phyloP scores from a whole-genome alignment of 2,113 vertebrate species.

The Vulpes ferrilata region DNA sequence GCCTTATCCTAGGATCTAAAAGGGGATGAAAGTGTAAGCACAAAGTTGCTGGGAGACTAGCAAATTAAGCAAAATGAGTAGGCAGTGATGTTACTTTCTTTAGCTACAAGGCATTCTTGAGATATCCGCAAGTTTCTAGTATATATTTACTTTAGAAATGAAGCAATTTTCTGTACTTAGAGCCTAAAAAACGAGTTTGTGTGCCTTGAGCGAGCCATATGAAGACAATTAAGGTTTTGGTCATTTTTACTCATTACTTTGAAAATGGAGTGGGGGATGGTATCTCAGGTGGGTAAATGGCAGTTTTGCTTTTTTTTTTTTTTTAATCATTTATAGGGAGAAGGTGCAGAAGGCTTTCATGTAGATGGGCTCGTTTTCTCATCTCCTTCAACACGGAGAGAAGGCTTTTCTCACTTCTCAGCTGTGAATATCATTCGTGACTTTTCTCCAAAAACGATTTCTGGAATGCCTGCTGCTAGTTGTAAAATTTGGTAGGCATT shows the following conservation, averaged over 20 bases:
- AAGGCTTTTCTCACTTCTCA: background rate
- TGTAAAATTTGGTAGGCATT: background rate
- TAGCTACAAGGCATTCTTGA: slow-evolving; percentile 69
- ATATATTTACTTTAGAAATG: slow-evolving; percentile 64
- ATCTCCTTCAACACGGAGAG: background rate
- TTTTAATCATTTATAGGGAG: background rate
- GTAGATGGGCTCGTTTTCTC: background rate
- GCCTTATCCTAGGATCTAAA: slow-evolving; percentile 49
- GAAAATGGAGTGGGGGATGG: background rate
- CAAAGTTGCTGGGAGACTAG: slow-evolving; percentile 43
- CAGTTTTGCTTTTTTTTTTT: background rate
- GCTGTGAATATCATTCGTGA: background rate
- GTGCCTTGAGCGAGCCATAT: background rate
- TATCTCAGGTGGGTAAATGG: background rate
- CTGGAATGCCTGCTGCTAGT: background rate
- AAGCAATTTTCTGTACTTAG: slow-evolving; percentile 60
- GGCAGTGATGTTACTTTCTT: slow-evolving; percentile 70
- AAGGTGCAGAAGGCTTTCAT: background rate
- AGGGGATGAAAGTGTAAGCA: slow-evolving; percentile 46
- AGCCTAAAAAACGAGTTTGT: background rate
- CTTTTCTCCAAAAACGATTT: slow-evolving; percentile 31
- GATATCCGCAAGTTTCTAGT: slow-evolving; percentile 61
- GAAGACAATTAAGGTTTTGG: slow-evolving; percentile 42
- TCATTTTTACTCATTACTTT: background rate
- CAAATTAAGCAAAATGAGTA: slow-evolving; percentile 71